Conservation (phyloP, 2,797 vertebrate genomes). For the Bufotes viridis region DNA sequence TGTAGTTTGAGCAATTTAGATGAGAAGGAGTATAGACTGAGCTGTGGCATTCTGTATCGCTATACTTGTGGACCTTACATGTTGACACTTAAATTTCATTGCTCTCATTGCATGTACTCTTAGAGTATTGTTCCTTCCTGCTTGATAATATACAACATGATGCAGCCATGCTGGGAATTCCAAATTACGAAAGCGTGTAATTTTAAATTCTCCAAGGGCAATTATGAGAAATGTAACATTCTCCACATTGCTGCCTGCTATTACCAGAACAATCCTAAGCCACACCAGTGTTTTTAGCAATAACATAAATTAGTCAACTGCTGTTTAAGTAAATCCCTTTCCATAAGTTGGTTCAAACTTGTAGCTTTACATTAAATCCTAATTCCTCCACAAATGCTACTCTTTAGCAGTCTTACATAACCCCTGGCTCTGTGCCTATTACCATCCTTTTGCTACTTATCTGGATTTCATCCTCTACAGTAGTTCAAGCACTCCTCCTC, state of each 20-base stretch:
- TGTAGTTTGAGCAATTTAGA: background rate
- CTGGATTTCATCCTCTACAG: background rate
- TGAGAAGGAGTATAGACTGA: background rate
- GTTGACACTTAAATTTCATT: background rate
- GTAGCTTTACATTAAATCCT: background rate
- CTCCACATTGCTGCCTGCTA: background rate
- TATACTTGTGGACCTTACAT: background rate
- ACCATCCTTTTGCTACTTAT: background rate
- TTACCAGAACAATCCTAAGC: background rate
- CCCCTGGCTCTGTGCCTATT: background rate
- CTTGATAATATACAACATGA: background rate
- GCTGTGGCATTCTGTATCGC: background rate
- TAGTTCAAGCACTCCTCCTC: background rate
- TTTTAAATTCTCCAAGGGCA: background rate
- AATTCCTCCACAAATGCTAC: background rate
- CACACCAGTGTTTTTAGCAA: background rate
- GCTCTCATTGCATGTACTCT: background rate
- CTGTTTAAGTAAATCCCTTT: background rate
- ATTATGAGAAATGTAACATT: background rate
- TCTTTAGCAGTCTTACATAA: background rate
- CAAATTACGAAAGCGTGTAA: background rate
- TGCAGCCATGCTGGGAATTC: background rate
- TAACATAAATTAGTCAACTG: background rate
- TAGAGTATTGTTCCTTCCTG: background rate
- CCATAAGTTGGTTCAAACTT: background rate